These are phyloP conservation scores for Neogobius melanostomus DNA, from an alignment of 2,113 vertebrate genomes.

Conservation along the genomic window DNA sequence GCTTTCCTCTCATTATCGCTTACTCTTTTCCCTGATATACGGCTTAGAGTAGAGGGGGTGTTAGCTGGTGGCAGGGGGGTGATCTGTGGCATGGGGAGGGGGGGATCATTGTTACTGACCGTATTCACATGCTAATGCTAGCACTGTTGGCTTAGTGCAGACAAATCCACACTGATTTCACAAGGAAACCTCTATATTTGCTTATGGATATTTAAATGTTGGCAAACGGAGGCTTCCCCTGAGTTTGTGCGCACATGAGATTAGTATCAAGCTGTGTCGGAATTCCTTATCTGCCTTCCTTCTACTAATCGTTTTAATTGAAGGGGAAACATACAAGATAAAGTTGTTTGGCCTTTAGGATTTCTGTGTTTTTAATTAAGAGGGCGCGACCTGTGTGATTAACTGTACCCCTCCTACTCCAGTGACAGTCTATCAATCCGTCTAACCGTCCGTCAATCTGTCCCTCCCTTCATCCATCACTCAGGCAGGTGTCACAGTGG, in stretches of 20 bases:
- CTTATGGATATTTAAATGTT: constrained; percentile 46
- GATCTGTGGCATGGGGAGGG: constrained; percentile 50
- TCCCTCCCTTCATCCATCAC: constrained; percentile 62
- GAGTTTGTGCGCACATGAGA: neutral
- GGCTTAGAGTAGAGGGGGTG: constrained; percentile 34
- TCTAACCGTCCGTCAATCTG: constrained; percentile 53
- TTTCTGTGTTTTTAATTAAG: constrained; percentile 57
- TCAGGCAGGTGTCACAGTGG: constrained; percentile 61
- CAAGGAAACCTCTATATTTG: constrained; percentile 37
- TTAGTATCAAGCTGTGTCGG: neutral
- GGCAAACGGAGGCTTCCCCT: constrained; percentile 33
- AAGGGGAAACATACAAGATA: constrained; percentile 38
- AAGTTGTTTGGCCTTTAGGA: constrained; percentile 24
- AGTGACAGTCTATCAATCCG: constrained; percentile 59
- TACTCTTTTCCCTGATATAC: constrained; percentile 50
- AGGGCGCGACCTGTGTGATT: constrained; percentile 61
- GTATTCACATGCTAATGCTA: constrained; percentile 72
- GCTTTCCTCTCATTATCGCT: constrained; percentile 72
- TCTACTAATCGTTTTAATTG: neutral
- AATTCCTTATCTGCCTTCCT: constrained; percentile 10
- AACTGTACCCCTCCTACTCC: constrained; percentile 52
- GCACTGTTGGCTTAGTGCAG: constrained; percentile 49
- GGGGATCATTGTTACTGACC: constrained; percentile 61
- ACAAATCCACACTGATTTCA: constrained; percentile 35
- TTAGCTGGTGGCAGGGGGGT: constrained; percentile 33